Evolutionary conservation across 2,888 invertebrate genomes (phyloP), one percentile per base, ranked within the genome.

Genomic region (Celastrina argiolus): DNA sequence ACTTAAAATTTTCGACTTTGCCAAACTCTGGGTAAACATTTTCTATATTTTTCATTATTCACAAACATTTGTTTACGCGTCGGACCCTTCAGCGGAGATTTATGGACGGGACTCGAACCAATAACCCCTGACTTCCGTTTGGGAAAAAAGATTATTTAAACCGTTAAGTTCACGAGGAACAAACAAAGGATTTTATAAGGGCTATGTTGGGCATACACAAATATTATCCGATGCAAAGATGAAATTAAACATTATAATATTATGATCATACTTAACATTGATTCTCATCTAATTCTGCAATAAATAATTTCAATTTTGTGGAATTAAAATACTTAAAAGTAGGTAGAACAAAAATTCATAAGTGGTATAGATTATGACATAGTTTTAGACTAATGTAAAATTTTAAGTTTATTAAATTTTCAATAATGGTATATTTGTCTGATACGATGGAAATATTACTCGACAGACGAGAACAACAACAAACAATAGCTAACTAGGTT

Each of bases 111-210:
- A 85, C 80, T 79, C 77, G 78, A 84, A 81, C 82, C 88, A 89
- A 90, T 88, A 87, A 77, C 82, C 88, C 89, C 84, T 86, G 87
- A 88, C 80, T 85, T 81, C 83, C 82, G 84, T 83, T 61, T 61
- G 36, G 18, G 22, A 61, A 61, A 61, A 36, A 61, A 61, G 36
- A 61, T 61, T 61, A 39, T 39, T 51, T 51, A 51, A 51, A 51
- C 51, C 51, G 51, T 51, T 51, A 22, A 51, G 22, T 51, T 51
- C 51, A 12, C 51, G 51, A 51, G 51, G 51, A 51, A 26, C 51
- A 51, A 51, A 51, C 51, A 51, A 51, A 51, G 51, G 51, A 51
- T 51, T 51, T 36, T 51, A 51, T 51, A 26, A 51, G 51, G 12
- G 51, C 22, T 26, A 51, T 26, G 22, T 51, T 51, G 22, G 12